These are phyloP conservation scores for Epinephelus lanceolatus DNA, from an alignment of 2,113 vertebrate species.

Conservation along the genomic window DNA sequence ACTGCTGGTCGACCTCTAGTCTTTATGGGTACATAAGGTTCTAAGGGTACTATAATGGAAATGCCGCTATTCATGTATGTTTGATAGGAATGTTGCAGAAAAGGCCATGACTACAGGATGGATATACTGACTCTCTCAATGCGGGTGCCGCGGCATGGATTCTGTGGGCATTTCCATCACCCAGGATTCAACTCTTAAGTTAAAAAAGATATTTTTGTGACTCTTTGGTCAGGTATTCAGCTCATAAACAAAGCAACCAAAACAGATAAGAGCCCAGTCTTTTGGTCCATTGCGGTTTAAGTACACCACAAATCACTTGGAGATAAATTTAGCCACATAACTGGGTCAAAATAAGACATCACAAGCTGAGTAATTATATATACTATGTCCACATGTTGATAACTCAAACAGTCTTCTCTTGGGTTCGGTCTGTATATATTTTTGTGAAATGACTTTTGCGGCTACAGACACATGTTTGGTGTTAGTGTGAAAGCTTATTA, in stretches of 20 bases:
- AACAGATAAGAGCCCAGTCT: not conserved
- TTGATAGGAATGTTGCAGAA: not conserved
- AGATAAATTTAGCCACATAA: constrained; percentile 1
- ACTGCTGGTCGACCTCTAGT: too few relatives aligned
- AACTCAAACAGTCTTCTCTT: not conserved
- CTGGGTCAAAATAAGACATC: not conserved
- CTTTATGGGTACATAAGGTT: too few relatives aligned
- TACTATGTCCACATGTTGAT: constrained; percentile 19
- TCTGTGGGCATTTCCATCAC: not conserved
- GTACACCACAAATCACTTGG: not conserved
- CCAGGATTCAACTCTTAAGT: not conserved
- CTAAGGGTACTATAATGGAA: too few relatives aligned
- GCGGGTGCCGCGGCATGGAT: not conserved
- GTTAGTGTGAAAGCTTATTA: constrained; percentile 55
- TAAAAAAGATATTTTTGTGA: not conserved
- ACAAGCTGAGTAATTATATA: constrained; percentile 15
- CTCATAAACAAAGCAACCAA: constrained; percentile 9
- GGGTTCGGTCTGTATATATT: not conserved
- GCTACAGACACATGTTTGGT: constrained; percentile 44
- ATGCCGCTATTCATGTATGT: too few relatives aligned
- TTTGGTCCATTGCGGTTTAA: not conserved
- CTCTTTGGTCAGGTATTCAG: not conserved
- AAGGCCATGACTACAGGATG: not conserved
- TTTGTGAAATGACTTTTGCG: constrained; percentile 2
- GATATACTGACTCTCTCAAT: too few relatives aligned